Evolutionary conservation across 2,113 vertebrate genomes (phyloP), one percentile per base, ranked within the genome.

Genomic region (Cebus imitator): DNA sequence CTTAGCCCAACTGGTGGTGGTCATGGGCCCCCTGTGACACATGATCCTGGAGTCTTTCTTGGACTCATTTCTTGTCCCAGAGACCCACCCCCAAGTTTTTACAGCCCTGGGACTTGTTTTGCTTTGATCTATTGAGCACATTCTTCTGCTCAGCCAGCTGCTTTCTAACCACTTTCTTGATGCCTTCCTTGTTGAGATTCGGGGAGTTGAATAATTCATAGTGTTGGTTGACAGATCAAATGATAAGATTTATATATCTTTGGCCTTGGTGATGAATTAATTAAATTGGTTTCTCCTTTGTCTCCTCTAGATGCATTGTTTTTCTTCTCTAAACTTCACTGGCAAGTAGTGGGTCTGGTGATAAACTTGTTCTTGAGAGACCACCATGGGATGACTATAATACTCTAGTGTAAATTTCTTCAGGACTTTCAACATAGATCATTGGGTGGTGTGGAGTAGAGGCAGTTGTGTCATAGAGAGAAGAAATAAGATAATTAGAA

Each of bases 201-300:
- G 5, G 80, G 78, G 87, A 96, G 88, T 95, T 98, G 98, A 98
- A 98, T 98, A 98, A 98, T 98, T 96, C 3, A 96, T 98, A 81
- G 43, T 87, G 95, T 93, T 87, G 27, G 95, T 95, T 98, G 97
- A 97, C 97, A 98, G 98, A 98, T 98, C 97, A 98, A 98, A 98
- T 98, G 73, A 96, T 98, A 95, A 97, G 98, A 98, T 98, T 98
- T 98, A 97, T 98, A 87, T 0, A 0, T 97, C 93, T 98, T 98
- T 98, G 98, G 95, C 98, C 91, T 97, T 90, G 86, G 95, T 94
- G 96, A 97, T 98, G 96, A 98, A 98, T 99, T 98, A 98, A 98
- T 98, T 98, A 97, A 97, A 96, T 92, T 76, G 68, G 66, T 58
- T 96, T 94, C 68, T 93, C 25, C 32, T 72, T 45, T 82, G 32